Percentiles rank a stretch among this genome's conserved stretches.
Conservation (phyloP, 2,113 vertebrate species). For the Rhabdornis inornatus region DNA sequence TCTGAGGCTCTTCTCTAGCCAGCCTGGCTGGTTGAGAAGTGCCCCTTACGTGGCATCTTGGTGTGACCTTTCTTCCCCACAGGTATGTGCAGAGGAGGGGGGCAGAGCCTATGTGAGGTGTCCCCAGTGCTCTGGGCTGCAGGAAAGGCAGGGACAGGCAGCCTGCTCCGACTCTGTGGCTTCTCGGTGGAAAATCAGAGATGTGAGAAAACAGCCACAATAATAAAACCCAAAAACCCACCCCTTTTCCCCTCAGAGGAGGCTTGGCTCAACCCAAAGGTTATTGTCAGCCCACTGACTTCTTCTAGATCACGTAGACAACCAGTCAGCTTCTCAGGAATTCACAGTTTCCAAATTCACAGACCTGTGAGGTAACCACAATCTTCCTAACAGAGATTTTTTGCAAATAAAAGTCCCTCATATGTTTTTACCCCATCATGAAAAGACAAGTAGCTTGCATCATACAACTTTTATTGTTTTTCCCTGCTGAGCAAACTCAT, state of each 20-base stretch:
- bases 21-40: background rate
- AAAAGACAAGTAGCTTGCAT: background rate
- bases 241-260: background rate
- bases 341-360: background rate
- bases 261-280: background rate
- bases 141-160: background rate
- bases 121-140: background rate
- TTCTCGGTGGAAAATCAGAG: background rate
- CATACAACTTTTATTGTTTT: background rate
- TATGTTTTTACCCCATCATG: background rate
- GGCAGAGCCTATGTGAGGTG: rapidly evolving
- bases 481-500: background rate
- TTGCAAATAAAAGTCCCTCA: background rate
- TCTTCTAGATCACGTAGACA: background rate
- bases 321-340: background rate
- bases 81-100: background rate
- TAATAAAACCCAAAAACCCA: background rate
- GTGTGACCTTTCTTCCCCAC: background rate
- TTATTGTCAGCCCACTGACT: background rate
- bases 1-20: background rate
- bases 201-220: background rate
- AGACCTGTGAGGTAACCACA: background rate
- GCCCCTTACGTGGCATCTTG: rapidly evolving
- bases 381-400: background rate
- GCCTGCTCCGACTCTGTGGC: background rate